phyloP scores from a whole-genome alignment of 2,797 vertebrate genomes.

The Phoebastria nigripes region DNA sequence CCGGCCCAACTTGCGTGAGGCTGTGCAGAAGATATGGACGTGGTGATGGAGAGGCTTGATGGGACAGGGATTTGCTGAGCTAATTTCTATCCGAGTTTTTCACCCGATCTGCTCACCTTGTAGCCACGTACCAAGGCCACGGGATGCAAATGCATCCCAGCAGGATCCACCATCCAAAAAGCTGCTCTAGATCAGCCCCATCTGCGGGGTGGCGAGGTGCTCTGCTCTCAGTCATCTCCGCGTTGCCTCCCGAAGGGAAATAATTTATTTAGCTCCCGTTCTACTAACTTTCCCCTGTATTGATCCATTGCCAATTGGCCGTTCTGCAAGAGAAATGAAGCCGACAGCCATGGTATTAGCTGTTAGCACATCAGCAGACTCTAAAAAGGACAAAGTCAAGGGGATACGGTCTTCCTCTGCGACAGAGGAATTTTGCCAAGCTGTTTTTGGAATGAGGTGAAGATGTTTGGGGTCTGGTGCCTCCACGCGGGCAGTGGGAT shows the following conservation, averaged over 20 bases:
- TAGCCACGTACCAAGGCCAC: rapidly evolving
- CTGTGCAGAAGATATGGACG: neutral
- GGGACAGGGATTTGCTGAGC: neutral
- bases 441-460: neutral
- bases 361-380: neutral
- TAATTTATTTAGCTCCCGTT: neutral
- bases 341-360: neutral
- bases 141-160: neutral
- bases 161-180: neutral
- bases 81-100: rapidly evolving
- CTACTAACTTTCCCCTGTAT: neutral
- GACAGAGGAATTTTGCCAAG: neutral
- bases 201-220: rapidly evolving
- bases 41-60: neutral
- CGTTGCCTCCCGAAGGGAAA: neutral
- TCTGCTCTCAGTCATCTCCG: neutral
- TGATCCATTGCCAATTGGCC: neutral
- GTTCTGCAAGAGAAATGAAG: neutral
- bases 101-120: rapidly evolving
- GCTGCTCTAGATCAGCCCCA: neutral
- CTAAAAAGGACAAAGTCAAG: neutral
- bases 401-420: neutral
- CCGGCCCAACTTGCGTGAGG: rapidly evolving
- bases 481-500: rapidly evolving
- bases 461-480: neutral